These are phyloP conservation scores for Sebastes fasciatus DNA, from an alignment of 2,113 vertebrate genomes.

Conservation along the genomic window DNA sequence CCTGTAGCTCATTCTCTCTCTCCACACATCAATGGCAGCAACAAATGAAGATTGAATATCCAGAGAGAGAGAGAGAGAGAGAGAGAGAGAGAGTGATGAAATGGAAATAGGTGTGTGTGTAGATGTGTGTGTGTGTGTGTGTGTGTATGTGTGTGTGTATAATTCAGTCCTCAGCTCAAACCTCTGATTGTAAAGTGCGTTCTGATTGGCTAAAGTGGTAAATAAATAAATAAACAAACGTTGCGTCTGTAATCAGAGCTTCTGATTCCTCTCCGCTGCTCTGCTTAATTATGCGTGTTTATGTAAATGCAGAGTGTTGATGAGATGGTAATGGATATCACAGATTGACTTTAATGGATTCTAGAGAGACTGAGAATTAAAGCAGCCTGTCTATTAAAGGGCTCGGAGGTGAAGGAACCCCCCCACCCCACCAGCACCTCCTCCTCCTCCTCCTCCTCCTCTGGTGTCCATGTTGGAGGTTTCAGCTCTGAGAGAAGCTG, in stretches of 20 bases:
- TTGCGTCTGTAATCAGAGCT: slow-evolving; percentile 53
- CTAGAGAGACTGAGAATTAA: slow-evolving; percentile 71
- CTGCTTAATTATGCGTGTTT: slow-evolving; percentile 77
- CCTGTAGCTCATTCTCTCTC: slow-evolving; percentile 68
- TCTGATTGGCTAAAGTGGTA: slow-evolving; percentile 52
- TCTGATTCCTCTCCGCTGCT: slow-evolving; percentile 60
- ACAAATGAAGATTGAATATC: slow-evolving; percentile 77
- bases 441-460: neutral
- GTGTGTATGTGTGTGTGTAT: slow-evolving; percentile 17
- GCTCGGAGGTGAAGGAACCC: slow-evolving; percentile 56
- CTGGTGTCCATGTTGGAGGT: slow-evolving; percentile 28
- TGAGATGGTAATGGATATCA: slow-evolving; percentile 75
- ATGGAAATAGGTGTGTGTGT: slow-evolving; percentile 26
- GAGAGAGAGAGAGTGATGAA: slow-evolving; percentile 5
- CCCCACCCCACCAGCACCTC: neutral
- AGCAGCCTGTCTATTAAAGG: slow-evolving; percentile 69
- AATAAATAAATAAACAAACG: slow-evolving; percentile 63
- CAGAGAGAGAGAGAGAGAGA: slow-evolving; percentile 18
- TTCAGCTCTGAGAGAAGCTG: neutral
- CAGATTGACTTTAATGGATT: slow-evolving; percentile 78
- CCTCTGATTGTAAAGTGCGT: slow-evolving; percentile 22
- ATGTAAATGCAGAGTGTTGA: slow-evolving; percentile 73
- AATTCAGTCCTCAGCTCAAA: slow-evolving; percentile 34
- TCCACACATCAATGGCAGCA: slow-evolving; percentile 71
- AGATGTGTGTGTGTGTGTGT: slow-evolving; percentile 15